phyloP scores from a whole-genome alignment of 2,797 vertebrate species.

The Peromyscus melanophrys region DNA sequence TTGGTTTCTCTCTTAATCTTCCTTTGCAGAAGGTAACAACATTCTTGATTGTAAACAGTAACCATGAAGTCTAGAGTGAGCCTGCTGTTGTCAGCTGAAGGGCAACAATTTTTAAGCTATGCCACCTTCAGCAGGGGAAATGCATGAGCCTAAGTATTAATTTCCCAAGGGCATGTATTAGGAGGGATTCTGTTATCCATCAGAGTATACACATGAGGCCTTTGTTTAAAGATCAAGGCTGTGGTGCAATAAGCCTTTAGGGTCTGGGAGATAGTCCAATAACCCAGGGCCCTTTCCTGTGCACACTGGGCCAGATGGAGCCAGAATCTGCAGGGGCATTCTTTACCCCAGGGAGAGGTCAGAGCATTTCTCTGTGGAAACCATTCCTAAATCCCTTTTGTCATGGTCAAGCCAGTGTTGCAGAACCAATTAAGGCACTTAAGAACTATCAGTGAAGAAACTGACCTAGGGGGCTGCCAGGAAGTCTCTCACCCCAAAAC shows the following conservation, averaged over 20 bases:
- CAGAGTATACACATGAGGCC: background rate
- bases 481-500: background rate
- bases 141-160: background rate
- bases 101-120: background rate
- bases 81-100: background rate
- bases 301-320: background rate
- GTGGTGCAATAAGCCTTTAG: background rate
- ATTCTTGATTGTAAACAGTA: background rate
- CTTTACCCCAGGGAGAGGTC: background rate
- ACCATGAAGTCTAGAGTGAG: background rate
- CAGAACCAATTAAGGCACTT: background rate
- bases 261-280: background rate
- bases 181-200: background rate
- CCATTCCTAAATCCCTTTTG: background rate
- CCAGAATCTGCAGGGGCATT: background rate
- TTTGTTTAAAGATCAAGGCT: constrained; percentile 37
- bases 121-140: background rate
- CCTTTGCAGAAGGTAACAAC: background rate
- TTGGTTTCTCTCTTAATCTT: background rate
- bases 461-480: background rate
- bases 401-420: background rate
- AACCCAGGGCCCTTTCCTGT: background rate
- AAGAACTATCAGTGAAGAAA: background rate
- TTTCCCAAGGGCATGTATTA: background rate
- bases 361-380: background rate